Base-by-base conservation (phyloP, 1,140 invertebrate genomes). In the Paraescarpia echinospica region DNA sequence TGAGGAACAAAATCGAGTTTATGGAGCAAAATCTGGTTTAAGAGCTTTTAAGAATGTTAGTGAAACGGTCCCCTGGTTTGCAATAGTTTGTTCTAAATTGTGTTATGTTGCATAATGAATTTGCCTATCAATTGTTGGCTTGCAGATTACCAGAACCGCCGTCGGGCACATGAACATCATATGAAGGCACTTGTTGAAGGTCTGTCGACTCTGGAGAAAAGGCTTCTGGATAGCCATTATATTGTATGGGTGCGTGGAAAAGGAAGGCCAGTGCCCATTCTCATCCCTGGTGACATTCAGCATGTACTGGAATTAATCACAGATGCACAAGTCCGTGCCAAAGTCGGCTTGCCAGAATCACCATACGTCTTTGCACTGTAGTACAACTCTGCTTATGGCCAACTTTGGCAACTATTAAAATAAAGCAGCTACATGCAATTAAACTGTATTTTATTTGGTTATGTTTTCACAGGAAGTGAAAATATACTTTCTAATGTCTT, bases 191-290 rank as follows among this genome's bases (percentile, higher is more conserved):
- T 77, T 77, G 59, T 77, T 77, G 59, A 77, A 77, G 22, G 22
- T 18, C 27, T 27, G 90, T 35, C 90, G n/a, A 14, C 90, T 34
- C n/a, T 90, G 34, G 27, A 90, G 35, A 41, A 90, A 90, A 90
- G 35, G 90, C 90, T 90, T 14, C 35, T 90, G 90, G 35, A 90
- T 41, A 6, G 34, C 34, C 27, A 90, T 6, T 9, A 90, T 41
- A 41, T 90, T 22, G 18, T 90, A 18, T 12, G 35, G 34, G 35
- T 90, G 34, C 90, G 90, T n/a, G 90, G 90, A 31, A 90, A 90
- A 22, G 90, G 90, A 34, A 90, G 90, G 90, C 90, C 90, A 22
- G 90, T 90, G 18, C 90, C 90, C 35, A 41, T 90, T 41, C 90
- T 90, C 35, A 41, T 90, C 34, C 90, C 90, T n/a, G 12, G 14